Conservation (phyloP, 2,888 invertebrate genomes). For the Drosophila cyrtoloma region DNA sequence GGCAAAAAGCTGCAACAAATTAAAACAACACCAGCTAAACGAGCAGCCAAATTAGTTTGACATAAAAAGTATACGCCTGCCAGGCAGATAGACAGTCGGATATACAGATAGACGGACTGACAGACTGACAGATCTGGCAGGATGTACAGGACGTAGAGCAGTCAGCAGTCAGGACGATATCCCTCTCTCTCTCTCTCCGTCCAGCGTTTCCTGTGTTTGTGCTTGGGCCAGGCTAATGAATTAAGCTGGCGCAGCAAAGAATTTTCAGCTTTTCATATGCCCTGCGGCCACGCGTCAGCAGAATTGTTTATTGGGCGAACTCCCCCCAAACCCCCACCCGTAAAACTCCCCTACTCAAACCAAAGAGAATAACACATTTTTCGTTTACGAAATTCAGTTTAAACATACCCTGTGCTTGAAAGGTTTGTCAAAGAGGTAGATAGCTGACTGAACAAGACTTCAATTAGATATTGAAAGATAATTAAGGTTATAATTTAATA, state of each 20-base stretch:
- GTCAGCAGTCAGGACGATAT: neutral
- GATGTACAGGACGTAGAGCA: constrained; percentile 27
- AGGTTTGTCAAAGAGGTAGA: neutral
- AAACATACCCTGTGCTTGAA: neutral
- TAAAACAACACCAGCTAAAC: constrained; percentile 77
- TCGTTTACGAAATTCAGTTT: constrained; percentile 46
- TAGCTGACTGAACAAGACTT: neutral
- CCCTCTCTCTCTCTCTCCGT: neutral
- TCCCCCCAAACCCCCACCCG: neutral
- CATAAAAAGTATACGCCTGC: constrained; percentile 70
- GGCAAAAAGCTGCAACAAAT: constrained; percentile 56
- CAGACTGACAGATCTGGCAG: constrained; percentile 52
- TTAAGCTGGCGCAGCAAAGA: constrained; percentile 71
- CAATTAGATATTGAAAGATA: neutral
- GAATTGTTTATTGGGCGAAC: constrained; percentile 64
- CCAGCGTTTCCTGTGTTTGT: constrained; percentile 36
- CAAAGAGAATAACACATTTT: constrained; percentile 37
- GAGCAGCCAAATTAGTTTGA: constrained; percentile 79
- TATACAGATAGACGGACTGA: constrained; percentile 21
- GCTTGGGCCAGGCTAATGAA: constrained; percentile 57
- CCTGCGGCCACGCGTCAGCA: constrained; percentile 60
- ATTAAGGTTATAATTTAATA: neutral
- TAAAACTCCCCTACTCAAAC: neutral
- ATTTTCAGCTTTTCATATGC: constrained; percentile 57
- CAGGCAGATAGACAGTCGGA: constrained; percentile 31